Evolutionary conservation across 2,113 vertebrate genomes (phyloP).

Genomic region (Xenotilapia caudafasciata): DNA sequence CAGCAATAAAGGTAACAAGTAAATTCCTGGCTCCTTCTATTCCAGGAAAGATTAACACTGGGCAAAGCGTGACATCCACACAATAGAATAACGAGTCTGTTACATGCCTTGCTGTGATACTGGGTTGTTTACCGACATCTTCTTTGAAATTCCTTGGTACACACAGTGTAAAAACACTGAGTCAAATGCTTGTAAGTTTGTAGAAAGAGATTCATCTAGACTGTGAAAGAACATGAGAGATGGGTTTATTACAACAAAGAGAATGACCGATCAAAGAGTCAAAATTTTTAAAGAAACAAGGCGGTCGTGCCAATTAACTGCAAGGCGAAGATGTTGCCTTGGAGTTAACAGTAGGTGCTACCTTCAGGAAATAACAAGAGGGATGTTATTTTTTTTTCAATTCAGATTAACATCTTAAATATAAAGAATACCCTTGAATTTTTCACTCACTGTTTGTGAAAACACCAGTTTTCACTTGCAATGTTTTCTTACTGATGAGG

Average conservation of each 20-base stretch:
- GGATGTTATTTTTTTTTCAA: rapidly evolving
- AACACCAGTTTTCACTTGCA: not conserved
- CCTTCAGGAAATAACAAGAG: not conserved
- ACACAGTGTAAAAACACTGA: not conserved
- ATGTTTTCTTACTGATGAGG: not conserved
- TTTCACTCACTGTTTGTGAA: not conserved
- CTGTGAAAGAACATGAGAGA: not conserved
- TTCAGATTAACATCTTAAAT: not conserved
- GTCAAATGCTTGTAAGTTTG: not conserved
- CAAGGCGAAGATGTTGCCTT: not conserved
- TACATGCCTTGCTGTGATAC: not conserved
- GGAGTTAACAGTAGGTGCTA: not conserved
- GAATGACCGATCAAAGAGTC: not conserved
- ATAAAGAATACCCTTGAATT: not conserved
- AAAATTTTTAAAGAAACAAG: not conserved
- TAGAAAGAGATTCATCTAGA: not conserved
- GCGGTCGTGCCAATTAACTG: not conserved
- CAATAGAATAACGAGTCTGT: not conserved
- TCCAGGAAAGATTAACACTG: not conserved
- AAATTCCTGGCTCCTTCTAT: not conserved
- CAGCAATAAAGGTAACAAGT: not conserved
- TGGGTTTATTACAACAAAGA: not conserved
- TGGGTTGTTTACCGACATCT: not conserved
- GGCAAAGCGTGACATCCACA: not conserved
- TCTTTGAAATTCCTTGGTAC: not conserved